Conservation (phyloP, 2,113 vertebrate genomes). For the Ceratotherium simum region DNA sequence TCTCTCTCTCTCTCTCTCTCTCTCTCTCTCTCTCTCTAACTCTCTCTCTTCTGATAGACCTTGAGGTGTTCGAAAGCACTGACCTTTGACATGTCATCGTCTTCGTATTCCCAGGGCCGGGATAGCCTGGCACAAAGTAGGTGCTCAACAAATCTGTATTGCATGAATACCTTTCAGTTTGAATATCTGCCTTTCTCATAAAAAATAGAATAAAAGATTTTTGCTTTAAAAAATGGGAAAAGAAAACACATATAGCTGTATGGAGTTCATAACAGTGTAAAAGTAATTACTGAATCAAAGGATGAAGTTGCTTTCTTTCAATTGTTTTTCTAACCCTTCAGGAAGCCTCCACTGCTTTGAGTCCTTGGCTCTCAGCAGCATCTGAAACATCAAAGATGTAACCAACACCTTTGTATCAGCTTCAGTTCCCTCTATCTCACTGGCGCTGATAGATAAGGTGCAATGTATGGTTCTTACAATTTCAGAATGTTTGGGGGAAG, state of each 20-base stretch:
- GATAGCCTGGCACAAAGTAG: neutral
- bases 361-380: neutral
- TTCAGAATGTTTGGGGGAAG: neutral
- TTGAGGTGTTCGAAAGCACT: neutral
- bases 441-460: neutral
- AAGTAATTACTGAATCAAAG: neutral
- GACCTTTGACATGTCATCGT: neutral
- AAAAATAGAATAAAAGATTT: constrained; percentile 22
- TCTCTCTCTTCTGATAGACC: neutral
- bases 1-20: neutral
- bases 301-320: neutral
- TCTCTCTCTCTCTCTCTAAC: neutral
- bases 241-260: neutral
- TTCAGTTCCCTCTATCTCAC: neutral
- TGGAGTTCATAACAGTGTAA: neutral
- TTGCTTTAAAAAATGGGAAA: neutral
- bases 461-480: neutral
- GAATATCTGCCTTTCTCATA: neutral
- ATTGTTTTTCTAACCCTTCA: neutral
- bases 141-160: neutral
- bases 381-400: neutral
- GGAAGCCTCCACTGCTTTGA: neutral
- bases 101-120: neutral
- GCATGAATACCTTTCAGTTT: neutral
- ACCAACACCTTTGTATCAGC: neutral